These are phyloP conservation scores for Luperina nickerlii DNA, from an alignment of 2,888 invertebrate genomes.

Conservation along the genomic window DNA sequence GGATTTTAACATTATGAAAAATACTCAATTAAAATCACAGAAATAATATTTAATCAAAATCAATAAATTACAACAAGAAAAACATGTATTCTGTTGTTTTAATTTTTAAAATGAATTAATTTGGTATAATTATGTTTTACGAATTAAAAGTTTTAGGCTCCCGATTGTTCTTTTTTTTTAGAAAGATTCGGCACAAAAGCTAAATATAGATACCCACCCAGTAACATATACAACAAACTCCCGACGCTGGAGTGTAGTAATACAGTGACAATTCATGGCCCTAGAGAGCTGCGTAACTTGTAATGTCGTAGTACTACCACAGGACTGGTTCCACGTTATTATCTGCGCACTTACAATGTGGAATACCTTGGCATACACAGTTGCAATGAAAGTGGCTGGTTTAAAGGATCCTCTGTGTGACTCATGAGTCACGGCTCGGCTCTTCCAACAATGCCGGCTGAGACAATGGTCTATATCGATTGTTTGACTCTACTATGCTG, in stretches of 20 bases:
- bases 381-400: constrained; percentile 56
- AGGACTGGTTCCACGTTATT: constrained; percentile 62
- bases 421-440: constrained; percentile 50
- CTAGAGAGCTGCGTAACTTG: constrained; percentile 58
- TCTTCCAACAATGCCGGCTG: constrained; percentile 55
- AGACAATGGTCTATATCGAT: constrained; percentile 65
- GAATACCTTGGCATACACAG: constrained; percentile 67
- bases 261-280: constrained; percentile 53
- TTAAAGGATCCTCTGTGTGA: constrained; percentile 60
- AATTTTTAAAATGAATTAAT: too few relatives aligned
- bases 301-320: constrained; percentile 64
- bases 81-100: too few relatives aligned
- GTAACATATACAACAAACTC: constrained; percentile 6
- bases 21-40: too few relatives aligned
- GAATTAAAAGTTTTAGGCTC: too few relatives aligned
- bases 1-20: too few relatives aligned
- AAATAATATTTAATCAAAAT: too few relatives aligned
- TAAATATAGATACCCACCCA: constrained; percentile 13
- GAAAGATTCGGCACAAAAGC: constrained; percentile 32
- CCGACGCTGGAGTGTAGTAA: constrained; percentile 25
- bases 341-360: constrained; percentile 58
- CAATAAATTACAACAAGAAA: too few relatives aligned
- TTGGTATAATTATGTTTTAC: too few relatives aligned
- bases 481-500: constrained; percentile 53
- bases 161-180: neutral